Conservation (phyloP, 2,888 invertebrate genomes). For the Opisthograptis luteolata region DNA sequence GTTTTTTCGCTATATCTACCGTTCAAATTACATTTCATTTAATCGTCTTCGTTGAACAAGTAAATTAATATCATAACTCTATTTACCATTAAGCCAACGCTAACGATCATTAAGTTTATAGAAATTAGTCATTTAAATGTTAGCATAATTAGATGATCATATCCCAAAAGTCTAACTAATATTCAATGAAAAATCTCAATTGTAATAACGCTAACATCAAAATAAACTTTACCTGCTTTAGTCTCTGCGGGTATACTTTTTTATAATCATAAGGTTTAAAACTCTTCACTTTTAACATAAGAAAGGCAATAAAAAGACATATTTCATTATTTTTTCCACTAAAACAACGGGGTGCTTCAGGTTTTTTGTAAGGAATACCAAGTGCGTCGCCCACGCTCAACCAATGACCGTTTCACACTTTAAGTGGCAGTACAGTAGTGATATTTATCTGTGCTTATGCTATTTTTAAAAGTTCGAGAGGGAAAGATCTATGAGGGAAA, state of each 20-base stretch:
- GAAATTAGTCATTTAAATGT: conserved; percentile 39
- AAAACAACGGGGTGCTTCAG: conserved; percentile 81
- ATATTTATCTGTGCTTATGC: conserved; percentile 61
- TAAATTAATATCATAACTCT: conserved; percentile 18
- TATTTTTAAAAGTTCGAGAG: conserved; percentile 60
- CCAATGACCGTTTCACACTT: conserved; percentile 79
- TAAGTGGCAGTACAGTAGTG: conserved; percentile 76
- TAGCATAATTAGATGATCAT: conserved; percentile 45
- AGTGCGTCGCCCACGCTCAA: conserved; percentile 71
- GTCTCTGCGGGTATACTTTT: conserved; percentile 61
- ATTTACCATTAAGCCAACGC: conserved; percentile 18
- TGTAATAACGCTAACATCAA: conserved; percentile 33
- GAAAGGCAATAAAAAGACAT: conserved; percentile 73
- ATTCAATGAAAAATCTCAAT: conserved; percentile 42
- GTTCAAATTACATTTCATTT: conserved; percentile 12
- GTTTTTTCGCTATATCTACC: conserved; percentile 4
- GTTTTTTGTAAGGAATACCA: conserved; percentile 76
- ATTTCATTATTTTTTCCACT: conserved; percentile 79
- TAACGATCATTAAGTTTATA: conserved; percentile 24
- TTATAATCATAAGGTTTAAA: conserved; percentile 68
- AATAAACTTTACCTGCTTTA: conserved; percentile 9
- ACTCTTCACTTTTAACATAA: conserved; percentile 68
- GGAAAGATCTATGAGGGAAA: conserved; percentile 20
- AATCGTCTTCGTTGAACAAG: conserved; percentile 12
- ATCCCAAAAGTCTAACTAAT: conserved; percentile 39